Evolutionary conservation across 2,888 invertebrate species (phyloP).

Genomic region (Pristionchus maxplancki): DNA sequence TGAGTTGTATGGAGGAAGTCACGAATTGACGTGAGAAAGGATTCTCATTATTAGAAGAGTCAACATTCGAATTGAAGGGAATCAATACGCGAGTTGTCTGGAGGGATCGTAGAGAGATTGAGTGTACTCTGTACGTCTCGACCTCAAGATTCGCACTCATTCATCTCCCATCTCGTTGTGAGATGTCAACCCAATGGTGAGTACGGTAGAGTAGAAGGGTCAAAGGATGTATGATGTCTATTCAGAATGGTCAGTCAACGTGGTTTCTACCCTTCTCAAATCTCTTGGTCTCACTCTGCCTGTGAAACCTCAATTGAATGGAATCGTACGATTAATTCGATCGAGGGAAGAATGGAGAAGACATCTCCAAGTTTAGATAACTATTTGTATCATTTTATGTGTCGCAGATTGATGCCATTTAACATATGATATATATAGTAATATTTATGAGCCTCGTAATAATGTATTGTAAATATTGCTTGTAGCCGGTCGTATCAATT

Average conservation of each 20-base stretch:
- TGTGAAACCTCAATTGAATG: conserved; percentile 26
- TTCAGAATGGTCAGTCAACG: not conserved
- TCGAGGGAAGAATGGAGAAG: not conserved
- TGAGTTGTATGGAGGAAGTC: conserved; percentile 47
- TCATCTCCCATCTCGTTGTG: conserved; percentile 15
- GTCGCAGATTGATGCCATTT: not conserved
- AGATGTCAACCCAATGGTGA: conserved; percentile 43
- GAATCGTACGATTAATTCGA: conserved; percentile 16
- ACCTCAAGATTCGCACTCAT: conserved; percentile 28
- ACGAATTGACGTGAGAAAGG: conserved; percentile 27
- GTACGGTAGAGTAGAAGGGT: not conserved
- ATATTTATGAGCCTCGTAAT: conserved; percentile 15
- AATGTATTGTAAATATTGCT: conserved; percentile 10
- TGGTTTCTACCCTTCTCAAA: conserved; percentile 36
- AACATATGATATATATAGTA: too few species aligned
- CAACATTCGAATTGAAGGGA: not conserved
- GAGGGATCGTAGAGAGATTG: not conserved
- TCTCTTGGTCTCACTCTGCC: not conserved
- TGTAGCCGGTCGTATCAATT: conserved; percentile 1
- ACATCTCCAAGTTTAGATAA: not conserved
- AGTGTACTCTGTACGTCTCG: not conserved
- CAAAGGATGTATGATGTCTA: not conserved
- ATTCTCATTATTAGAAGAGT: not conserved
- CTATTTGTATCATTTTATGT: not conserved
- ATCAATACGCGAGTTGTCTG: not conserved